A percentile compares a stretch with the other conserved stretches of the same genome.
These are phyloP conservation scores for Stomatorhinus ivindoensis DNA, from an alignment of 2,113 vertebrate genomes.

Conservation along the genomic window DNA sequence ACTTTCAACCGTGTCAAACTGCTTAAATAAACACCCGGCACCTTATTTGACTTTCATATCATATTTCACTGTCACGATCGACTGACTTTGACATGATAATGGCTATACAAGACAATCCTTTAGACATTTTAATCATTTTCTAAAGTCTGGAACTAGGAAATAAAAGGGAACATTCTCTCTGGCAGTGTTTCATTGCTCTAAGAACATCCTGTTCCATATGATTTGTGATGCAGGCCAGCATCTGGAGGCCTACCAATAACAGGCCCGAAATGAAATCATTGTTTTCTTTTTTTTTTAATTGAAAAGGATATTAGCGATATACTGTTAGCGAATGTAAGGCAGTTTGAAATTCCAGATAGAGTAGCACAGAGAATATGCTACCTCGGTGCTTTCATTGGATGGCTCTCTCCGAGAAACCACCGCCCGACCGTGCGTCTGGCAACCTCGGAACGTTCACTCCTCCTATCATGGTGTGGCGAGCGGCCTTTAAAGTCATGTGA, in stretches of 20 bases:
- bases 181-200: background rate
- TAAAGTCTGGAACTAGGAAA: background rate
- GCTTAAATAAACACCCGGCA: background rate
- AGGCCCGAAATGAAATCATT: background rate
- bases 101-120: background rate
- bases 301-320: background rate
- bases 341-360: background rate
- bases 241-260: background rate
- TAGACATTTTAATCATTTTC: background rate
- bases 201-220: background rate
- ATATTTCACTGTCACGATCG: background rate
- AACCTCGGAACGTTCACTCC: background rate
- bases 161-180: background rate
- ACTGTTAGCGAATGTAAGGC: background rate
- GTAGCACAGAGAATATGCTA: background rate
- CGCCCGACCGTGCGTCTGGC: background rate
- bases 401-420: background rate
- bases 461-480: background rate
- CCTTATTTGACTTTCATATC: background rate
- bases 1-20: slow-evolving; percentile 3
- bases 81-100: background rate
- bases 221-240: background rate
- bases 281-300: background rate
- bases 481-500: background rate
- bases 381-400: background rate